phyloP scores from a whole-genome alignment of 2,797 vertebrate genomes.

The Enteromius treurensis region DNA sequence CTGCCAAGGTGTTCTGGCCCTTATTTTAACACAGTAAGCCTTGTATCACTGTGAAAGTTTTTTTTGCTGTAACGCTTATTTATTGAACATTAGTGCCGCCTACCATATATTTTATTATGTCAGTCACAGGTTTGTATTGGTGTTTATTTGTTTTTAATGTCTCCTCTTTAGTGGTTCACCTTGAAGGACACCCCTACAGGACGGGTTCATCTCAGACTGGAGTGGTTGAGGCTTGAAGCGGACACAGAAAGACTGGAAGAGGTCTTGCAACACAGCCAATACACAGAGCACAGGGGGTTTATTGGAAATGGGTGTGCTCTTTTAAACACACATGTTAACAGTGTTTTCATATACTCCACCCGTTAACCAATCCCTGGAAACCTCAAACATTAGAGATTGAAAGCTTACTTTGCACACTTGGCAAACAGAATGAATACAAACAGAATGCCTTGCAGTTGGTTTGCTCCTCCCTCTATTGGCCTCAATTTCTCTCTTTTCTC shows the following conservation, averaged over 20 bases:
- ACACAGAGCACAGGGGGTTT: neutral
- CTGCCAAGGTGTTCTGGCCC: neutral
- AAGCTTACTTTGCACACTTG: slow-evolving; percentile 1
- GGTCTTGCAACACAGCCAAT: slow-evolving; percentile 69
- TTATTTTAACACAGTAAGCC: neutral
- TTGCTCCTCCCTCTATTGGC: neutral
- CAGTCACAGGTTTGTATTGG: neutral
- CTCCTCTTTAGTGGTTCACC: slow-evolving; percentile 83
- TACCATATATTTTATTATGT: neutral
- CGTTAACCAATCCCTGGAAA: neutral
- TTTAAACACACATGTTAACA: slow-evolving; percentile 6
- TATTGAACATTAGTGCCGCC: neutral
- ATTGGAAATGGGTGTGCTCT: neutral
- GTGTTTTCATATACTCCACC: slow-evolving; percentile 6
- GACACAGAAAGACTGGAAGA: slow-evolving; percentile 82
- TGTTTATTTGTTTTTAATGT: neutral
- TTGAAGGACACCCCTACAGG: slow-evolving; percentile 84
- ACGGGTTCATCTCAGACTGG: slow-evolving; percentile 85
- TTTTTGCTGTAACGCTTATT: neutral
- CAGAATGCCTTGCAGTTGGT: neutral
- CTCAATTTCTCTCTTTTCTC: neutral
- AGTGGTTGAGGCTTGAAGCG: slow-evolving; percentile 85
- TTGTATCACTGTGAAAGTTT: neutral
- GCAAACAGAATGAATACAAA: slow-evolving; percentile 17
- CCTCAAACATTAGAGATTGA: neutral